Conservation (phyloP, 2,888 invertebrate genomes). For the Neoascia interrupta region DNA sequence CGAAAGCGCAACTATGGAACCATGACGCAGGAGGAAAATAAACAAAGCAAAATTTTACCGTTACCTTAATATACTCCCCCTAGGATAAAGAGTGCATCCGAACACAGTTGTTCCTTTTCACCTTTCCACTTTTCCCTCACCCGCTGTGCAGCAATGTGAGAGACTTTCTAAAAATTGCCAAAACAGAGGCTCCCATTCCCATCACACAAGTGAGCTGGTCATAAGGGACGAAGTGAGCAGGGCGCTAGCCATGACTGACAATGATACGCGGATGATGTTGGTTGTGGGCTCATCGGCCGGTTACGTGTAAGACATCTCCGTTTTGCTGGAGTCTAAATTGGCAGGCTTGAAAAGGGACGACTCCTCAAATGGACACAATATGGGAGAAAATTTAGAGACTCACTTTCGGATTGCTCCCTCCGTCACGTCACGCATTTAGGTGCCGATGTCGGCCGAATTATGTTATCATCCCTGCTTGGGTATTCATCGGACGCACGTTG, state of each 20-base stretch:
- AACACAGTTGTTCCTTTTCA: conserved; percentile 24
- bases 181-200: conserved; percentile 25
- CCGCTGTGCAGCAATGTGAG: conserved; percentile 20
- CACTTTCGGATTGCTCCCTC: conserved; percentile 61
- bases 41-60: conserved; percentile 60
- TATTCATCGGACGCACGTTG: conserved; percentile 66
- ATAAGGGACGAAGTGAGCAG: conserved; percentile 4
- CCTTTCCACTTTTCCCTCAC: not conserved
- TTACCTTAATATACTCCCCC: conserved; percentile 38
- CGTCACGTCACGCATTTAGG: conserved; percentile 4
- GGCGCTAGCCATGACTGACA: conserved; percentile 20
- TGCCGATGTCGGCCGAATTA: conserved; percentile 35
- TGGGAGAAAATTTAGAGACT: conserved; percentile 42
- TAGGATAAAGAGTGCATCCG: conserved; percentile 36
- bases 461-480: conserved; percentile 65
- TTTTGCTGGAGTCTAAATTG: not conserved
- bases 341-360: not conserved
- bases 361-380: not conserved
- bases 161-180: conserved; percentile 63
- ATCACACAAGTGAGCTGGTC: not conserved
- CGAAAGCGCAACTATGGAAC: conserved; percentile 47
- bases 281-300: not conserved
- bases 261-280: conserved; percentile 51
- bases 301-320: conserved; percentile 2
- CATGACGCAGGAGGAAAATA: conserved; percentile 41